Percentiles rank a stretch among this genome's conserved stretches.
phyloP scores from a whole-genome alignment of 2,113 vertebrate genomes.

The Ctenomys sociabilis region DNA sequence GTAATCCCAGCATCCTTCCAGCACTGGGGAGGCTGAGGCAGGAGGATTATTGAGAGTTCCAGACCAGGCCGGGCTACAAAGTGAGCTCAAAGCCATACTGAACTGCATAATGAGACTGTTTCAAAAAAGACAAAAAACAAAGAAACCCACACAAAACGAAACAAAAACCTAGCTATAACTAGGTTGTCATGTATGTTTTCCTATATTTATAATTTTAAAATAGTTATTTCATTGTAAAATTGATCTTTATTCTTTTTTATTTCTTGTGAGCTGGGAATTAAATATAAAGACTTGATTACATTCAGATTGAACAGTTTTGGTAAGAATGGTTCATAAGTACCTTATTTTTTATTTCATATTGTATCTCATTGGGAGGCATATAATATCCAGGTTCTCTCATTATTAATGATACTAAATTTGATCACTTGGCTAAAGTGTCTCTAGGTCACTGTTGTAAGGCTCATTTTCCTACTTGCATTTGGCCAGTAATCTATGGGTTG shows the following conservation, averaged over 20 bases:
- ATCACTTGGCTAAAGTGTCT: background rate
- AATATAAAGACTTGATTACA: background rate
- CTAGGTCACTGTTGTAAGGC: background rate
- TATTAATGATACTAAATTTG: background rate
- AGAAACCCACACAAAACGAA: no score
- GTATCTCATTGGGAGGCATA: background rate
- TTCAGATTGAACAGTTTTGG: background rate
- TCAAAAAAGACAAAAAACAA: no score
- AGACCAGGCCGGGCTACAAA: no score
- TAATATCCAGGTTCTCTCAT: background rate
- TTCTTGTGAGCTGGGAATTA: slow-evolving; percentile 17
- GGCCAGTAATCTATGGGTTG: background rate
- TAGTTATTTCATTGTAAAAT: background rate
- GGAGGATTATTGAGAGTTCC: no score
- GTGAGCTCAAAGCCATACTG: no score
- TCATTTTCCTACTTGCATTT: slow-evolving; percentile 19
- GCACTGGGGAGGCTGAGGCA: no score
- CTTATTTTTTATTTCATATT: background rate
- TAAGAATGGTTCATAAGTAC: slow-evolving; percentile 4
- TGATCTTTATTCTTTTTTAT: background rate
- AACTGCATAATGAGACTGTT: no score
- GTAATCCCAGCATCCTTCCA: no score
- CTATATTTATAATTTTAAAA: slow-evolving; percentile 1
- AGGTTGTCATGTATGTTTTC: background rate
- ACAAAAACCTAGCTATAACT: background rate